Evolutionary conservation across 2,888 invertebrate genomes (phyloP).

Genomic region (Hecatera dysodea): DNA sequence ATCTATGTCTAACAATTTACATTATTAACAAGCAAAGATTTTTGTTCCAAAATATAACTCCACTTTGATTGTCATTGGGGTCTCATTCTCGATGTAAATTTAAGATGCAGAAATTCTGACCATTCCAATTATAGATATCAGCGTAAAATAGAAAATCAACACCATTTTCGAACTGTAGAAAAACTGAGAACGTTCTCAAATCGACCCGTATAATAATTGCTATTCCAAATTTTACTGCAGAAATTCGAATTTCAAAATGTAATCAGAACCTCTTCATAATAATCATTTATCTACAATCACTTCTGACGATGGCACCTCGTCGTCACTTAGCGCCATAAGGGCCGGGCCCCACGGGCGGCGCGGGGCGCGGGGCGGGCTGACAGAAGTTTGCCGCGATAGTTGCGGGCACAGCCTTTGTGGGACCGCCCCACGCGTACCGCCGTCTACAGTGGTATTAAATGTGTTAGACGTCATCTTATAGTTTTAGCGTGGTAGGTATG

Average conservation of each 20-base stretch:
- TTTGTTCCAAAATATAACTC: neutral
- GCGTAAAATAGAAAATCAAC: neutral
- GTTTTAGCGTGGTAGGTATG: neutral
- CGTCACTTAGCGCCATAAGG: constrained; percentile 61
- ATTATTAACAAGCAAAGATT: neutral
- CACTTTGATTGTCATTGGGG: neutral
- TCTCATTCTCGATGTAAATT: neutral
- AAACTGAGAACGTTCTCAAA: no score
- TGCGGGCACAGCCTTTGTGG: constrained; percentile 77
- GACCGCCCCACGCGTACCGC: constrained; percentile 71
- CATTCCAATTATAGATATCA: neutral
- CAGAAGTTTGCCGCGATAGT: constrained; percentile 79
- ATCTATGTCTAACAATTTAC: neutral
- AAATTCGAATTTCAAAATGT: neutral
- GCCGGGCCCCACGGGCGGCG: constrained; percentile 46
- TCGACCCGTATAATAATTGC: neutral
- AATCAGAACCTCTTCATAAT: neutral
- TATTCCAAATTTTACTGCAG: neutral
- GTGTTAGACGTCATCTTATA: constrained; percentile 22
- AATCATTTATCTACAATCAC: constrained; percentile 10
- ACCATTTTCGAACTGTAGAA: no score
- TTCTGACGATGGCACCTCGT: constrained; percentile 26
- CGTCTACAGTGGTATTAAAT: constrained; percentile 67
- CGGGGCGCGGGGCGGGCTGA: constrained; percentile 61
- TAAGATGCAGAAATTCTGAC: neutral